A percentile compares a stretch with the other conserved stretches of the same genome.
These are phyloP conservation scores for Miichthys miiuy DNA, from an alignment of 2,797 vertebrate genomes.

Conservation along the genomic window DNA sequence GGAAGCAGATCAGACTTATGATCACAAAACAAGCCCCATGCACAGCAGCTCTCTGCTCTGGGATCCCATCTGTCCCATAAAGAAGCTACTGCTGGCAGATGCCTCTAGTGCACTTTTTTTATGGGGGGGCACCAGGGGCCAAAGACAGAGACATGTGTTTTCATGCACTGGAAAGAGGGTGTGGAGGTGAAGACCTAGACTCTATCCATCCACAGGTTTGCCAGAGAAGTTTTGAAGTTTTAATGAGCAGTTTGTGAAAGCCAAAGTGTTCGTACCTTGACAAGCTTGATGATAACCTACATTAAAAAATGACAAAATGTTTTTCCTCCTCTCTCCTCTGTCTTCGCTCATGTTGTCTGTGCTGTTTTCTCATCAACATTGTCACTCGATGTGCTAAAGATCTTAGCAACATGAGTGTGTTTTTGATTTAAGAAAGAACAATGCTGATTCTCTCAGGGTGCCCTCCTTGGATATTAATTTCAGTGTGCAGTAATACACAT, in stretches of 20 bases:
- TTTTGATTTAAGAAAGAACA: constrained; percentile 62
- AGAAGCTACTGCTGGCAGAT: constrained; percentile 70
- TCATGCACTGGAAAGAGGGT: constrained; percentile 58
- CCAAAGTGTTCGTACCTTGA: constrained; percentile 42
- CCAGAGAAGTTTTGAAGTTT: constrained; percentile 1
- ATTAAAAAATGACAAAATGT: constrained; percentile 31
- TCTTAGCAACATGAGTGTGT: constrained; percentile 50
- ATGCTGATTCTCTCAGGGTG: constrained; percentile 48
- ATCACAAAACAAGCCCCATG: constrained; percentile 55
- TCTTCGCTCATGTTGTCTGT: background rate
- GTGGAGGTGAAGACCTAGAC: constrained; percentile 41
- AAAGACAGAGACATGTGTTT: constrained; percentile 68
- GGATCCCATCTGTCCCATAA: constrained; percentile 73
- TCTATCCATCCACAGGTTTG: constrained; percentile 36
- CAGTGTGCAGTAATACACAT: constrained; percentile 47
- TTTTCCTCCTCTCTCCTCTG: constrained; percentile 4
- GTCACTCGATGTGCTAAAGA: constrained; percentile 22
- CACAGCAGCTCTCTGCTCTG: constrained; percentile 57
- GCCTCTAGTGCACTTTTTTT: constrained; percentile 58
- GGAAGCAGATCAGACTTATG: constrained; percentile 60
- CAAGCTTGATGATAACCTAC: constrained; percentile 28
- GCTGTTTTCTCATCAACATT: constrained; percentile 12
- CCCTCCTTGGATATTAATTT: constrained; percentile 61
- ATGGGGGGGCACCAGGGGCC: constrained; percentile 45
- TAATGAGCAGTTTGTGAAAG: constrained; percentile 57